These are phyloP conservation scores for Antheraea pernyi DNA, from an alignment of 1,140 invertebrate species.

Conservation along the genomic window DNA sequence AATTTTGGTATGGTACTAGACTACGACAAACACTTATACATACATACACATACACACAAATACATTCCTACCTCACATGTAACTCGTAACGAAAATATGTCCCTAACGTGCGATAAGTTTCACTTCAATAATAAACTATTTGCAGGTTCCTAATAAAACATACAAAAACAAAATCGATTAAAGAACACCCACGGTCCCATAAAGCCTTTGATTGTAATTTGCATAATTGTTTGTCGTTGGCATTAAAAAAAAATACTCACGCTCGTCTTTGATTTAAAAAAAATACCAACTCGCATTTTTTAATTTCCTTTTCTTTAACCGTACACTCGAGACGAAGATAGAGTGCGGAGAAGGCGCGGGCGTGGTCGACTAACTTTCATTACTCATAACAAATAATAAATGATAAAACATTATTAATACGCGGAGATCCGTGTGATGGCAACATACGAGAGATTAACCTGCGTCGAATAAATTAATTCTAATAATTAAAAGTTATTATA, in stretches of 20 bases:
- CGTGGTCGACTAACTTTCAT: slow-evolving; percentile 74
- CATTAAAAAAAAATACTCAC: slow-evolving; percentile 50
- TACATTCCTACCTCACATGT: too few species aligned
- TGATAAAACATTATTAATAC: slow-evolving; percentile 80
- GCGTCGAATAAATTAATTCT: slow-evolving; percentile 70
- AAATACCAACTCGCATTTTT: slow-evolving; percentile 42
- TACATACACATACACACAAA: too few species aligned
- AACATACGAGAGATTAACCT: slow-evolving; percentile 58
- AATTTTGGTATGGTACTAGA: too few species aligned
- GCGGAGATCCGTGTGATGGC: slow-evolving; percentile 61
- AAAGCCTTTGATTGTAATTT: slow-evolving; percentile 47
- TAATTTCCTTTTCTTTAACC: slow-evolving; percentile 52
- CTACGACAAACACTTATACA: too few species aligned
- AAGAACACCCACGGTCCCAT: slow-evolving; percentile 49
- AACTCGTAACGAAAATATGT: too few species aligned
- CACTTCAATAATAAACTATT: background rate
- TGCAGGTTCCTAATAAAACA: background rate
- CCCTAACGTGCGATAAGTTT: too few species aligned
- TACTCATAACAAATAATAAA: slow-evolving; percentile 76
- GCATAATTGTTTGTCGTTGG: slow-evolving; percentile 59
- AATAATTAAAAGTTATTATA: slow-evolving; percentile 66
- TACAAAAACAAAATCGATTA: slow-evolving; percentile 34
- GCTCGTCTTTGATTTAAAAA: slow-evolving; percentile 56
- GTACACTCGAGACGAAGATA: slow-evolving; percentile 59
- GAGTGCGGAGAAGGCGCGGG: slow-evolving; percentile 61